Evolutionary conservation across 2,113 vertebrate genomes (phyloP).

Genomic region (Engraulis encrasicolus): DNA sequence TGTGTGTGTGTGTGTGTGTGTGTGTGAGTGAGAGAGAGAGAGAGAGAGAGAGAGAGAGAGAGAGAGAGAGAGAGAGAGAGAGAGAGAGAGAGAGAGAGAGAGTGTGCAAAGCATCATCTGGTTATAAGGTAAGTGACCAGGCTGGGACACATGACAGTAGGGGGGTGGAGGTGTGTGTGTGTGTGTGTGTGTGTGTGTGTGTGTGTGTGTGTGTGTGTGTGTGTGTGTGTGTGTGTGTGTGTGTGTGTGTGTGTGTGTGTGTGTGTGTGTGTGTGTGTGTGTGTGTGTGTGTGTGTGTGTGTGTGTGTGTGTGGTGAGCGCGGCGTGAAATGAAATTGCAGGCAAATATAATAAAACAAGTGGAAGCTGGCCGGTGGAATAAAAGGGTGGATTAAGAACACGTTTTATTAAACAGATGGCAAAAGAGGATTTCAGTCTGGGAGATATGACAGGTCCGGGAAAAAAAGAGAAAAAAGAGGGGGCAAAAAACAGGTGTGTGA

Average conservation of each 20-base stretch:
- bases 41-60: no score
- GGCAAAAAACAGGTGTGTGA: slow-evolving; percentile 42
- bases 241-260: slow-evolving; percentile 6
- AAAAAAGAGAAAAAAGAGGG: slow-evolving; percentile 40
- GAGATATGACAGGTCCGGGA: slow-evolving; percentile 77
- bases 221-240: slow-evolving; percentile 15
- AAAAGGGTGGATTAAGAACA: slow-evolving; percentile 76
- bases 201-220: slow-evolving; percentile 7
- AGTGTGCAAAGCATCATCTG: slow-evolving; percentile 46
- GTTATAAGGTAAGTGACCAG: slow-evolving; percentile 36
- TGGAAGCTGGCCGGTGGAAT: slow-evolving; percentile 54
- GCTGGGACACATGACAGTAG: slow-evolving; percentile 26
- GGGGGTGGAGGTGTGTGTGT: not conserved
- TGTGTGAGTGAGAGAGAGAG: not conserved
- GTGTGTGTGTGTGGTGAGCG: slow-evolving; percentile 42
- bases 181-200: not conserved
- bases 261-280: not conserved
- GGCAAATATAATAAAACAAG: slow-evolving; percentile 66
- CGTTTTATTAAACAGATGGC: slow-evolving; percentile 82
- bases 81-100: no score
- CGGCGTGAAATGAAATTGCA: slow-evolving; percentile 69
- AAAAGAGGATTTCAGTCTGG: slow-evolving; percentile 79
- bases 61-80: no score
- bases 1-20: not conserved
- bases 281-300: slow-evolving; percentile 2